Conservation (phyloP, 1,140 invertebrate species). For the Drosophila leontia region DNA sequence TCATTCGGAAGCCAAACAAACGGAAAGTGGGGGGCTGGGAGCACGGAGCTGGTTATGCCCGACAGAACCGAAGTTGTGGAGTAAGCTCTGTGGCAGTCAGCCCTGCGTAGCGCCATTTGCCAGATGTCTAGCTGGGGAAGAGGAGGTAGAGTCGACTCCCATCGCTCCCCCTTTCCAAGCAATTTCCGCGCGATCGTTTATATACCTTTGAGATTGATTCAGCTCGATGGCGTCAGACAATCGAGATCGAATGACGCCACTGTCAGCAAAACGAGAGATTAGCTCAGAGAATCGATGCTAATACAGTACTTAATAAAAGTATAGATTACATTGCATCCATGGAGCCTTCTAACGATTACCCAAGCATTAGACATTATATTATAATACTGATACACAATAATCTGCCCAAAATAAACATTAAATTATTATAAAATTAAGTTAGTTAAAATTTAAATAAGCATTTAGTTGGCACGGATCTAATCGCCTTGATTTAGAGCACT, state of each 20-base stretch:
- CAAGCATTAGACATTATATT: neutral
- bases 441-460: too few relatives aligned
- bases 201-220: slow-evolving; percentile 22
- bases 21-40: slow-evolving; percentile 21
- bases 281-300: slow-evolving; percentile 21
- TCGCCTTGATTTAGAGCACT: too few relatives aligned
- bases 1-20: slow-evolving; percentile 71
- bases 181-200: slow-evolving; percentile 13
- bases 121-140: slow-evolving; percentile 20
- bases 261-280: slow-evolving; percentile 19
- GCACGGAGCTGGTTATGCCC: slow-evolving; percentile 34
- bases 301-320: neutral
- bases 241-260: slow-evolving; percentile 31
- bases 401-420: neutral
- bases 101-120: slow-evolving; percentile 28
- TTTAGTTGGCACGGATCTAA: too few relatives aligned
- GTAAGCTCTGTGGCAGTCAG: slow-evolving; percentile 6
- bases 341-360: neutral
- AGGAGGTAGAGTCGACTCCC: neutral
- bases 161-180: neutral
- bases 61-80: slow-evolving; percentile 30
- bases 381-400: neutral
- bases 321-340: neutral
- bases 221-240: slow-evolving; percentile 28
- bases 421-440: neutral